Evolutionary conservation across 1,140 invertebrate genomes (phyloP).

Genomic region (Anadara kagoshimensis): DNA sequence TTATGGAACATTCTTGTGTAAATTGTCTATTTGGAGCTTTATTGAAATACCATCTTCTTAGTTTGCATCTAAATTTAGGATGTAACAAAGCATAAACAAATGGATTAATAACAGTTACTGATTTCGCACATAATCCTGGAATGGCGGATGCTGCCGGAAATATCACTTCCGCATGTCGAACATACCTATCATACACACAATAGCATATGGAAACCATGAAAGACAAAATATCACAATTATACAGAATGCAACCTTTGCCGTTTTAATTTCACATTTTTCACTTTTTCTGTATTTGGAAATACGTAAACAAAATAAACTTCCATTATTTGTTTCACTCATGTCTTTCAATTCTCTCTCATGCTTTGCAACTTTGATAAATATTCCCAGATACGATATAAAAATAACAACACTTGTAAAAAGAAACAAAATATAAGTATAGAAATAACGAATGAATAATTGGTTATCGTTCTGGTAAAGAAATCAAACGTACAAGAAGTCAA

Average conservation of each 20-base stretch:
- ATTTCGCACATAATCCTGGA: conserved; percentile 84
- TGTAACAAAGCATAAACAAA: conserved; percentile 82
- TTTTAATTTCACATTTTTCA: conserved; percentile 20
- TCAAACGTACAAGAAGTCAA: conserved; percentile 56
- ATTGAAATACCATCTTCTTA: not conserved
- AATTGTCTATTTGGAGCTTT: too few relatives aligned
- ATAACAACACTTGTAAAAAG: conserved; percentile 84
- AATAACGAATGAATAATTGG: conserved; percentile 83
- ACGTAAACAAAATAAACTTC: not conserved
- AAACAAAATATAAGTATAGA: conserved; percentile 87
- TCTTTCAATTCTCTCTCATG: conserved; percentile 83
- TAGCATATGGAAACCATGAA: conserved; percentile 69
- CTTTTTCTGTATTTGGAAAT: conserved; percentile 10
- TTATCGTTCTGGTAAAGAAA: conserved; percentile 81
- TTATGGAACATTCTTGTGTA: too few relatives aligned
- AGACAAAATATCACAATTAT: conserved; percentile 30
- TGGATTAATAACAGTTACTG: conserved; percentile 86
- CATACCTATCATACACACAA: conserved; percentile 85
- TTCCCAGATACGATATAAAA: conserved; percentile 89
- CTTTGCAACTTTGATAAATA: conserved; percentile 78
- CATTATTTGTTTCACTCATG: conserved; percentile 77
- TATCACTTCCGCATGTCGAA: conserved; percentile 77
- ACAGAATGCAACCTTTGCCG: conserved; percentile 13
- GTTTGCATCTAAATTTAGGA: conserved; percentile 47
- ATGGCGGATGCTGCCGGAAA: conserved; percentile 79